Evolutionary conservation across 2,113 vertebrate species (phyloP), one percentile per base, ranked within the genome.

Genomic region (Bubo bubo): DNA sequence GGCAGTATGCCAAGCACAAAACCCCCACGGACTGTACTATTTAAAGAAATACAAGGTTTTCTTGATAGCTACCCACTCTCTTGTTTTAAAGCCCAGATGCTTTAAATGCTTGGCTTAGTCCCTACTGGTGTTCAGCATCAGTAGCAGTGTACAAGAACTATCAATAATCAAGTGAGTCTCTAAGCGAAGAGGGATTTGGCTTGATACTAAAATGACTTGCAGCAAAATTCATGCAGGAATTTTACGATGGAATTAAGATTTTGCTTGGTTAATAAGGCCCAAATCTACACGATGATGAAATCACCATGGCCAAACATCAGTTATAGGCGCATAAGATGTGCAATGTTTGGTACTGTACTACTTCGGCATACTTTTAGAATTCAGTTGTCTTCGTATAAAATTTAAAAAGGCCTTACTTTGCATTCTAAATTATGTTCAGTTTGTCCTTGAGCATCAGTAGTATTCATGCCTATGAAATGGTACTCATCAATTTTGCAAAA

Each of bases 261-360:
- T 80, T 91, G 9, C 35, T 73, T 73, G 21, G 28, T 73, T 77
- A 86, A 59, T 64, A 66, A 56, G 50, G 28, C 15, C 32, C 22
- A 50, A 1, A 41, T 56, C 45, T 60, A 47, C 24, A 52, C 8
- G 13, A 14, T 2, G 14, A 59, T 77, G 63, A 56, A 55, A 88
- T 60, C 13, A 8, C 19, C 6, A 3, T 22, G 11, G 62, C 20
- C 13, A 76, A 64, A 64, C 5, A 24, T 26, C 47, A 62, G 19
- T 56, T 72, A 35, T 1, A 77, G 74, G 11, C 1, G 0, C 3
- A 0, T 64, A 77, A 59, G 60, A 27, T 67, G 12, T 8, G 11
- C 39, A 30, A 16, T 32, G 5, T 34, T 76, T 79, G 15, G 18
- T 58, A 13, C 49, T 20, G 23, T 80, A 60, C 14, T 80, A 17